These are phyloP conservation scores for Nemoura dubitans DNA, from an alignment of 2,888 invertebrate species.

Conservation along the genomic window DNA sequence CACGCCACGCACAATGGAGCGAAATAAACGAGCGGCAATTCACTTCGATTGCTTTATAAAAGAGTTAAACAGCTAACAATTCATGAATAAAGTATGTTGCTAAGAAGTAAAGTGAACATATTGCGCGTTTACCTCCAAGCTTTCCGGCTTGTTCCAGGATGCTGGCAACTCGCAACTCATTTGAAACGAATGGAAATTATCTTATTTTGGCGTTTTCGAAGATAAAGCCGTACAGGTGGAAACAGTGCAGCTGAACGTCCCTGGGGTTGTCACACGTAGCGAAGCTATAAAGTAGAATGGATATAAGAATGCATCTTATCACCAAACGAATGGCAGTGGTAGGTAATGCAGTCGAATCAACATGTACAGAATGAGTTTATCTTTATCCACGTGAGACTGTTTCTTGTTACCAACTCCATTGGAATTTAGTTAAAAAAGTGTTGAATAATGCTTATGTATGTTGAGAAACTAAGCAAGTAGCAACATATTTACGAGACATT, in stretches of 20 bases:
- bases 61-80: neutral
- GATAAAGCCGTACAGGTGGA: neutral
- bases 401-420: neutral
- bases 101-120: neutral
- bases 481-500: neutral
- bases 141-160: neutral
- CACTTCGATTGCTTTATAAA: constrained; percentile 5
- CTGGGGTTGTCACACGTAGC: neutral
- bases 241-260: neutral
- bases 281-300: neutral
- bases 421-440: neutral
- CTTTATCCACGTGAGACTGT: neutral
- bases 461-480: neutral
- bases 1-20: neutral
- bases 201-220: neutral
- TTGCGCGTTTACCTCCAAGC: neutral
- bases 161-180: neutral
- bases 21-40: neutral
- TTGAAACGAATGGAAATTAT: neutral
- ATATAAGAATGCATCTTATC: neutral
- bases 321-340: neutral
- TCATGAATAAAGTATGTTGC: neutral
- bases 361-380: neutral
- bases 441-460: neutral
- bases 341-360: neutral